phyloP scores from a whole-genome alignment of 2,113 vertebrate genomes.

The Arenaria interpres region DNA sequence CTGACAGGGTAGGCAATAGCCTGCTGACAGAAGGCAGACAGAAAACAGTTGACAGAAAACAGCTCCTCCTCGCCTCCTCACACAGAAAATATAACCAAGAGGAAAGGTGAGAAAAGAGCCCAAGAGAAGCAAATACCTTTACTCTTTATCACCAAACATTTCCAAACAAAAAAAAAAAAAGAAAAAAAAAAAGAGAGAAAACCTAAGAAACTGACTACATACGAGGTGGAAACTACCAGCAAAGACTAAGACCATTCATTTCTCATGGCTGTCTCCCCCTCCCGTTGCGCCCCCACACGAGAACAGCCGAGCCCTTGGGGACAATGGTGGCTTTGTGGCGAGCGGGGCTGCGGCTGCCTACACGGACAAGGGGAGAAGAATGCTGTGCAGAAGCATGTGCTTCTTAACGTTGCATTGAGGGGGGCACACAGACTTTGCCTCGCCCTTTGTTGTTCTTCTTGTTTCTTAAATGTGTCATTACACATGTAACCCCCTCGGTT shows the following conservation, averaged over 20 bases:
- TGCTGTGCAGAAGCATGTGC: not conserved
- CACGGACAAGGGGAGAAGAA: slow-evolving; percentile 19
- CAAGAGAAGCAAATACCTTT: not conserved
- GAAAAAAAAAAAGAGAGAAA: not conserved
- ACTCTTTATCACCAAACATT: not conserved
- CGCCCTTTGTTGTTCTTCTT: not conserved
- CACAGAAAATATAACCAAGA: not conserved
- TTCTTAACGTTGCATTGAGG: not conserved
- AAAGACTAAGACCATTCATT: slow-evolving; percentile 49
- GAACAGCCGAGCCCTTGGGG: not conserved
- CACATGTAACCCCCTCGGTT: not conserved
- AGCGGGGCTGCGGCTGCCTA: not conserved
- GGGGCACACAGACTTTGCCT: slow-evolving; percentile 35
- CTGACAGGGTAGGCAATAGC: not conserved
- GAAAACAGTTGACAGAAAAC: not conserved
- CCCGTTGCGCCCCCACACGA: not conserved
- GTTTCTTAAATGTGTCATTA: not conserved
- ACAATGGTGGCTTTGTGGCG: slow-evolving; percentile 51
- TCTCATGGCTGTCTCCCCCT: not conserved
- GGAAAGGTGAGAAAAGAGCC: not conserved
- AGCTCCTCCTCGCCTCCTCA: not conserved
- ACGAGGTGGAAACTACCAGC: not conserved
- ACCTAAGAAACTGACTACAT: not conserved
- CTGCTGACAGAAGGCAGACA: not conserved
- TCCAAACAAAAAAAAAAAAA: not conserved